Base-by-base conservation (phyloP, 2,888 invertebrate genomes). In the Ellobium chinense region DNA sequence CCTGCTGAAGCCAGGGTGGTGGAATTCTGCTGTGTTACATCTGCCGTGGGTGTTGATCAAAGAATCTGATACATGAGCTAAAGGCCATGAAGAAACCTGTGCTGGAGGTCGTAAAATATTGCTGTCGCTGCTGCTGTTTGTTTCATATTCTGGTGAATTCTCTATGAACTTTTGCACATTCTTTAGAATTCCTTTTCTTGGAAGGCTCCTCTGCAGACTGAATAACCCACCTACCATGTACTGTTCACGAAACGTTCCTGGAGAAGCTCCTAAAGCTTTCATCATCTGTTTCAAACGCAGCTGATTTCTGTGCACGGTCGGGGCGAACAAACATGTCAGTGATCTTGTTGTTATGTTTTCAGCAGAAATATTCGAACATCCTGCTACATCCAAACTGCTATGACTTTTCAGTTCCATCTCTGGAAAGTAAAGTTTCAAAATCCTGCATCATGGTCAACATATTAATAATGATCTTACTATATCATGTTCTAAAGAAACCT, bases 181-280 rank as follows among this genome's bases (percentile, higher is more conserved):
- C 65, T 65, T 65, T 21, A 65, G 34, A 65, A 69, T 69, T 2
- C 69, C 69, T 29, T 69, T 69, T 27, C 9, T 7, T 18, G 69
- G 69, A 18, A 69, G 12, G 12, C 5, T 46, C 7, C 24, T 54
- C 21, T 29, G 18, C 1, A 69, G 46, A 29, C 31, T 69, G 27
- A 69, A 21, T 27, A 69, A 29, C 21, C 54, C 54, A 4, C 54
- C 69, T 4, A 46, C 7, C 54, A 69, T 18, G 29, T 54, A 69
- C 54, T 46, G 46, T 1, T 69, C 69, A 46, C 27, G 27, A 54
- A 69, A 69, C n/a, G 29, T 39, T 29, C 46, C 46, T 46, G 46
- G 18, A 46, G 18, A 7, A 46, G 46, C 7, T 46, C 46, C 46
- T 46, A 12, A 18, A 18, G n/a, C n/a, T n/a, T n/a, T n/a, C n/a